Percentiles rank a stretch among this genome's conserved stretches.
Conservation (phyloP, 2,888 invertebrate genomes). For the Oscheius sp. region DNA sequence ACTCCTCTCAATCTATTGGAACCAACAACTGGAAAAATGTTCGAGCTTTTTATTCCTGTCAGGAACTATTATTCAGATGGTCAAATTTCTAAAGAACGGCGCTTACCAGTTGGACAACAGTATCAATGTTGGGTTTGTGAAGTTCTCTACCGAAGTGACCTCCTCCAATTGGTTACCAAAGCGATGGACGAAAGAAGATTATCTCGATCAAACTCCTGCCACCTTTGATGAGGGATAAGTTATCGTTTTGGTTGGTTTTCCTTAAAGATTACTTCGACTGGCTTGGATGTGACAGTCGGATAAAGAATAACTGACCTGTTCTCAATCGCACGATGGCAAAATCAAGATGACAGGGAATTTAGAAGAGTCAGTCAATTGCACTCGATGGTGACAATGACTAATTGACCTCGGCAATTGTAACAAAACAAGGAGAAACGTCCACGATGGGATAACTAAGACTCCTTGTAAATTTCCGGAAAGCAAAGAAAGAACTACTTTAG, state of each 20-base stretch:
- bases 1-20: not conserved
- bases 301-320: too few species aligned
- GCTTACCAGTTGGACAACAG: not conserved
- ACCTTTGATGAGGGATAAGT: not conserved
- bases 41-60: too few species aligned
- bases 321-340: too few species aligned
- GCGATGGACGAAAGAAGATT: not conserved
- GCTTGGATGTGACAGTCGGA: not conserved
- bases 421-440: too few species aligned
- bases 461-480: too few species aligned
- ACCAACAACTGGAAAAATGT: not conserved
- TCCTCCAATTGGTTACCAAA: not conserved
- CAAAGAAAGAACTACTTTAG: too few species aligned
- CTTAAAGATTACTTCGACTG: not conserved
- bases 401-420: too few species aligned
- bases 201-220: not conserved
- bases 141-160: not conserved
- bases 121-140: not conserved
- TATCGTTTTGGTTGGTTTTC: too few species aligned
- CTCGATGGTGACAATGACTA: too few species aligned
- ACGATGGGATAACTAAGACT: too few species aligned
- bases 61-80: not conserved
- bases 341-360: too few species aligned
- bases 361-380: too few species aligned
- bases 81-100: not conserved